Base-by-base conservation (phyloP, 1,140 invertebrate species). In the Nixonia krombeini region DNA sequence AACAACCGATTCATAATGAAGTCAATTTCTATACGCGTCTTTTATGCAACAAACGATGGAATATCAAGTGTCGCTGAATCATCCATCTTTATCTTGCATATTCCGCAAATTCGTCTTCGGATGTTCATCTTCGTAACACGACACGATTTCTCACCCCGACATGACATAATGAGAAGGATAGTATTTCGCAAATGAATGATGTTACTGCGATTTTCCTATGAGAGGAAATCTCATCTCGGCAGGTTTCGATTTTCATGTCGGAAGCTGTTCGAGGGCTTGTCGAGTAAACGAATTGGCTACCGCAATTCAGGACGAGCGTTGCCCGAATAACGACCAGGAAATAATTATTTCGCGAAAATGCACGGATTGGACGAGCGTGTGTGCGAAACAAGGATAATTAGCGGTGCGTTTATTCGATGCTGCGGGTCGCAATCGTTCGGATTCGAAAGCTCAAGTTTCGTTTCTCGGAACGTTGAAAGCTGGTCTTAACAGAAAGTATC, bases 181-280 rank as follows among this genome's bases (percentile, higher is more conserved):
- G 35, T 57, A 12, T 57, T 57, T 65, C 53, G 47, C 29, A 65
- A 53, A 65, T 65, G 55, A 65, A 65, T 58, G 42, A 65, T 58
- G 53, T 53, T 65, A 53, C 33, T 23, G 29, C 26, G 42, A 58
- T 65, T 65, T 65, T 65, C 62, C 55, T 65, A 53, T 53, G 49
- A 58, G 55, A 53, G 62, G 55, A 65, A 58, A 58, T 65, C 62
- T 65, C 62, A 65, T 65, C 50, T 44, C 46, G 55, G 8, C 47
- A 44, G 44, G 55, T 53, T 65, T 65, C 62, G 55, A 58, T 65
- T 65, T 65, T 58, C 62, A 53, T 13, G 52, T 50, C 52, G 59
- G 59, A 64, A 64, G 52, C 49, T 28, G 49, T 64, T 64, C 52
- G 52, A 64, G 40, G 61, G 57, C 59, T 63, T 40, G 46, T 25